Base-by-base conservation (phyloP, 2,888 invertebrate genomes). In the Cephus runcator region DNA sequence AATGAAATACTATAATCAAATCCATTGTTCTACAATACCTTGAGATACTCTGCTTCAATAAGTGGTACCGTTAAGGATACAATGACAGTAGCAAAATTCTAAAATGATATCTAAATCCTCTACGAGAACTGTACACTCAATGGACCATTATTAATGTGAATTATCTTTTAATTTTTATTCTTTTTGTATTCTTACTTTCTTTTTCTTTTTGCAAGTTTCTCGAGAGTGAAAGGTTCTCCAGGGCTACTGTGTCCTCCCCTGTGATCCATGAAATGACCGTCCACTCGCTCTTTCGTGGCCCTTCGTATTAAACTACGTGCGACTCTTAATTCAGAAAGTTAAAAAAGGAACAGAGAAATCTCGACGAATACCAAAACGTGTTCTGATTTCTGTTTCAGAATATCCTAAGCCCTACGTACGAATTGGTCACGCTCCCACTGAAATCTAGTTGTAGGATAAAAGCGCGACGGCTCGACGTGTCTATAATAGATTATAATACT, bases 311-410 rank as follows among this genome's bases (percentile, higher is more conserved):
- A 69, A 75, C 34, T 68, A 71, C 79, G 76, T 82, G 73, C 78
- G 79, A 81, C 82, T 71, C 69, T 79, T 79, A 34, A 71, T 31
- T 33, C 71, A 34, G 31, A 34, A 82, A 84, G 81, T 68, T 83
- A 75, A 76, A 76, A 76, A 80, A 83, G 80, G 81, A 83, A 85
- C 80, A 80, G 81, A 83, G 79, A 83, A 85, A 85, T 85, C 83
- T 81, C 85, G 81, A 84, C 83, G 82, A 85, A 85, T 87, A 88
- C 89, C 87, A 85, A 85, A 85, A 89, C 89, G 90, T 90, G 88
- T 90, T 89, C 90, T 91, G 90, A 90, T 91, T 91, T 91, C 91
- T 91, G 91, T 91, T 91, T 89, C 91, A 91, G 91, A 91, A 89
- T 90, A 89, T 90, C 90, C 89, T 88, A 56, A 87, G 89, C 75